A percentile compares a stretch with the other conserved stretches of the same genome.
Evolutionary conservation across 2,113 vertebrate genomes (phyloP).

Genomic region (Colius striatus): DNA sequence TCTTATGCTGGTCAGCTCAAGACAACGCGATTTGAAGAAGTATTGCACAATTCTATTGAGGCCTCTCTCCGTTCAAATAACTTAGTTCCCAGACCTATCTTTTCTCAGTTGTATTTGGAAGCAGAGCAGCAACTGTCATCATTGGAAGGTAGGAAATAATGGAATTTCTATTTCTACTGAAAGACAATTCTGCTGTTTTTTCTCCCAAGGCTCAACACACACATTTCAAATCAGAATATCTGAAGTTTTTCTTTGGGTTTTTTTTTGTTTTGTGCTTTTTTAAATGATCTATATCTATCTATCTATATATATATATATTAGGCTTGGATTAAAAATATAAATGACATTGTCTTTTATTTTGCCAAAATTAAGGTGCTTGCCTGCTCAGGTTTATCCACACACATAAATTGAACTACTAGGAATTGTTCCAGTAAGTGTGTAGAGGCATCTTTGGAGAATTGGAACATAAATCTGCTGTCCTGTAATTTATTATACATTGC

Average conservation of each 20-base stretch:
- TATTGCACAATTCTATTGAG: constrained; percentile 95
- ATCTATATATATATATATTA: not conserved
- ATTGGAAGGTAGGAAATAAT: constrained; percentile 80
- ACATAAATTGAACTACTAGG: not conserved
- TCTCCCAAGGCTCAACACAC: not conserved
- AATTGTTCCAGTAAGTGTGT: not conserved
- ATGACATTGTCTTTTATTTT: not conserved
- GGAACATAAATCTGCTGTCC: not conserved
- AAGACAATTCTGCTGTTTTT: not conserved
- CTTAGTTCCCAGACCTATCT: constrained; percentile 90
- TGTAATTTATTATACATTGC: not conserved
- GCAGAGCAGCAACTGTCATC: constrained; percentile 85
- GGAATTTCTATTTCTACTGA: constrained; percentile 18
- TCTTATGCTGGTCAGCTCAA: constrained; percentile 94
- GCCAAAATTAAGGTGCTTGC: not conserved
- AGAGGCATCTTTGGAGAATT: not conserved
- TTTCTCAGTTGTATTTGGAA: constrained; percentile 95
- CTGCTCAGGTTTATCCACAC: not conserved
- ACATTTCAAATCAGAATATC: not conserved
- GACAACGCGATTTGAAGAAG: constrained; percentile 93
- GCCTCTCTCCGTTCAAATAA: constrained; percentile 93
- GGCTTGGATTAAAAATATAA: not conserved
- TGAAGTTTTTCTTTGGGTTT: not conserved
- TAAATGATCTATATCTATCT: not conserved
- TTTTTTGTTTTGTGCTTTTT: not conserved